Conservation (phyloP, 2,797 vertebrate species). For the Microctenopoma steveboyesi region DNA sequence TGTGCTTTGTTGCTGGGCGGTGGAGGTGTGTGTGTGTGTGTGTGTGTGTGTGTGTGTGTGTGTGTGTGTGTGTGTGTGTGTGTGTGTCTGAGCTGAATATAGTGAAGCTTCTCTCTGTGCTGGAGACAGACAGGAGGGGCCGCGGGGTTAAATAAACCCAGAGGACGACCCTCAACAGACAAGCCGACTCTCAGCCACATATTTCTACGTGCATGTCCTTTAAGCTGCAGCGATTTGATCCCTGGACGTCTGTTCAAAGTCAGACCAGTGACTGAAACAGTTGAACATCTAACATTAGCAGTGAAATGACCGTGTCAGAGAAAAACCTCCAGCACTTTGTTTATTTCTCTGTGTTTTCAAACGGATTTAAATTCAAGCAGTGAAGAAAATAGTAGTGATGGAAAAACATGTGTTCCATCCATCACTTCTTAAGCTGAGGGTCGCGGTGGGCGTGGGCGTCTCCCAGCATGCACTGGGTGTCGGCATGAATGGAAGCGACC, state of each 20-base stretch:
- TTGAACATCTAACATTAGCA: no score
- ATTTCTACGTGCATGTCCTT: not conserved
- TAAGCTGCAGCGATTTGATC: conserved; percentile 1
- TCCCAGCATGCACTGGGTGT: conserved; percentile 28
- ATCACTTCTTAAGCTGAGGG: not conserved
- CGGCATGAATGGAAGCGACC: not conserved
- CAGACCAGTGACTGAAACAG: no score
- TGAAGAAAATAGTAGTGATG: not conserved
- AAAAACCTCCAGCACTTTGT: no score
- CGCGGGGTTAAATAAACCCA: conserved; percentile 60
- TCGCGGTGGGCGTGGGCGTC: not conserved
- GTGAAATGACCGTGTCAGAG: no score
- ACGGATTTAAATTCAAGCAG: no score
- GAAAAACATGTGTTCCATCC: not conserved
- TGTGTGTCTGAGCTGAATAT: conserved; percentile 39
- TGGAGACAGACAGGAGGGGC: conserved; percentile 42
- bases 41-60: no score
- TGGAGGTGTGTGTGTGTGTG: no score
- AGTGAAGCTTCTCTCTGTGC: conserved; percentile 8
- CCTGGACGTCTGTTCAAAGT: conserved; percentile 1
- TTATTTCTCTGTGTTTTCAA: no score
- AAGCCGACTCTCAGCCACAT: conserved; percentile 10
- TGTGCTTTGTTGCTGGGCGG: not conserved
- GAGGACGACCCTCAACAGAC: conserved; percentile 42
- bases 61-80: not conserved